Evolutionary conservation across 2,888 invertebrate species (phyloP), one percentile per base, ranked within the genome.

Genomic region (Drosophila subquinaria): DNA sequence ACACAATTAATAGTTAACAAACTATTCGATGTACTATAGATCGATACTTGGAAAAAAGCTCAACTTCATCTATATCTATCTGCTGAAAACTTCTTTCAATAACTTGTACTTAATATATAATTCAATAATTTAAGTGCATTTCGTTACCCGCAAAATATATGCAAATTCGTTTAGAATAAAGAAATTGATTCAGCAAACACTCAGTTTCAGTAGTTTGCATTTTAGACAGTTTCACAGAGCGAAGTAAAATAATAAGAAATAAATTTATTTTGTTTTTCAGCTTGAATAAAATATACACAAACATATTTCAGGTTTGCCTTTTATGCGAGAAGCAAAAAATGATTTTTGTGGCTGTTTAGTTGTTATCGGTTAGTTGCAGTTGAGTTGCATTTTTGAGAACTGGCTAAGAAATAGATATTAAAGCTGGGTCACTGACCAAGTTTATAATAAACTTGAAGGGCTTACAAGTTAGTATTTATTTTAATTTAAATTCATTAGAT

Each of bases 161-260:
- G 61, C 23, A 61, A 43, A 60, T 48, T 42, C 10, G 3, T 3
- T 30, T 33, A 40, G 27, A 38, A 36, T 27, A 45, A 13, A 8
- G 4, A 66, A 69, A 59, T 42, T 55, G 23, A 36, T 40, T 51
- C 35, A 48, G 38, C 36, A 45, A 27, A 35, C 56, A 56, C 35
- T 53, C 45, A 67, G 30, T 51, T 60, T 27, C 48, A 69, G 59
- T 77, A 60, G 64, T 81, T 81, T 78, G 61, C 81, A 81, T 81
- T 72, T 72, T 69, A 81, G 78, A 78, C 67, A 64, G 62, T 57
- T 72, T 53, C 15, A 11, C 30, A 4, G 15, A 15, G 38, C 33
- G 43, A 59, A 60, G 50, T 30, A 45, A 59, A 60, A 47, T 30
- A 45, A 15, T 27, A 64, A 43, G 9, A 63, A 15, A 38, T 40